These are phyloP conservation scores for Telmatochromis sp. DNA, from an alignment of 2,113 vertebrate genomes.

Conservation along the genomic window DNA sequence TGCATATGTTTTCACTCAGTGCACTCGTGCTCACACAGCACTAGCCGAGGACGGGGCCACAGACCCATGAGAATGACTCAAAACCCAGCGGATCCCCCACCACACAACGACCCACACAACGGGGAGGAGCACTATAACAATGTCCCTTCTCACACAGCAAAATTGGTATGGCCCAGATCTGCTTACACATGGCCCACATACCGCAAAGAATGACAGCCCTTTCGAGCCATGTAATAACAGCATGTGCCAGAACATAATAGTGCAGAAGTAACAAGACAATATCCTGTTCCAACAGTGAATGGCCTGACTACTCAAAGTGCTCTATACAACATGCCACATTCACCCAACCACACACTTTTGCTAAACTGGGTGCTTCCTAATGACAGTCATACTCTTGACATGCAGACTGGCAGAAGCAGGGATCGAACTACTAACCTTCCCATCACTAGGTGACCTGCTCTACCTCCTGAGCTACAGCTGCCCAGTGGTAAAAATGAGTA, in stretches of 20 bases:
- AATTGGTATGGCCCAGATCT: neutral
- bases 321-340: neutral
- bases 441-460: neutral
- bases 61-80: neutral
- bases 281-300: neutral
- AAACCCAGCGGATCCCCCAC: neutral
- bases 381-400: neutral
- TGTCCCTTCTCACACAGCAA: neutral
- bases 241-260: neutral
- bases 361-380: neutral
- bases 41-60: fast-evolving
- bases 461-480: neutral
- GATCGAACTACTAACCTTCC: fast-evolving
- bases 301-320: neutral
- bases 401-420: neutral
- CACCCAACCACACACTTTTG: neutral
- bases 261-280: neutral
- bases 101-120: neutral
- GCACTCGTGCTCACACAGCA: neutral
- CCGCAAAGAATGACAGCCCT: neutral
- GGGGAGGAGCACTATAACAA: neutral
- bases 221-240: neutral
- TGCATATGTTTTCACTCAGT: neutral
- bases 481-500: neutral
- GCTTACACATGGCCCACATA: neutral